Conservation (phyloP, 2,797 vertebrate species). For the Lemur catta region DNA sequence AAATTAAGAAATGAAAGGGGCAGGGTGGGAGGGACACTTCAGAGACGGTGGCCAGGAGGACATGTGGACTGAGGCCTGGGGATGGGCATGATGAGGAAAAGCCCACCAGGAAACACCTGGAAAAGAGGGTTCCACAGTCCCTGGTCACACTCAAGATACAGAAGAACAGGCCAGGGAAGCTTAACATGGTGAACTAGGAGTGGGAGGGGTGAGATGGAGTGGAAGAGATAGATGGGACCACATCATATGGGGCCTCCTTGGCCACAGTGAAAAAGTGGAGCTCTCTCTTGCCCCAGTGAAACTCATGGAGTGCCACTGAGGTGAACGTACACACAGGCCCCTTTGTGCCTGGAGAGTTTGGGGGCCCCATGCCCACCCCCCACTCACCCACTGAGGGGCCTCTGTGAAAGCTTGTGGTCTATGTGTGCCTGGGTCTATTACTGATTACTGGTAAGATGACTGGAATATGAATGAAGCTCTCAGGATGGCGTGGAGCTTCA, state of each 20-base stretch:
- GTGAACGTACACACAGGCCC: neutral
- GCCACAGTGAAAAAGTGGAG: neutral
- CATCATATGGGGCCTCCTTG: rapidly evolving
- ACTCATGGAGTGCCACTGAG: neutral
- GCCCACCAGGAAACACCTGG: rapidly evolving
- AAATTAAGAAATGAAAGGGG: neutral
- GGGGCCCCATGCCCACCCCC: neutral
- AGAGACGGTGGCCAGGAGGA: neutral
- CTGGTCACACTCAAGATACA: neutral
- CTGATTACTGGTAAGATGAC: neutral
- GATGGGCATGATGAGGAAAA: rapidly evolving
- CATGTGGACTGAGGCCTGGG: neutral
- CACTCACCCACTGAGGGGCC: neutral
- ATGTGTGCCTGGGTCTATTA: neutral
- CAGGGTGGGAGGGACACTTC: too few species aligned
- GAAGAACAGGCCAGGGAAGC: neutral
- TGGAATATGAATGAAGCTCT: conserved; percentile 4
- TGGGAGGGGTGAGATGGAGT: too few species aligned
- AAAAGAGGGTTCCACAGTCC: rapidly evolving
- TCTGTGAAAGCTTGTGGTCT: neutral
- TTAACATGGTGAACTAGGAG: neutral
- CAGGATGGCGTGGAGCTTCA: neutral
- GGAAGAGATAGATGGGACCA: neutral
- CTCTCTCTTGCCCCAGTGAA: neutral
- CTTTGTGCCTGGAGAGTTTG: neutral